Base-by-base conservation (phyloP, 2,888 invertebrate species). In the Microplitis deprimator region DNA sequence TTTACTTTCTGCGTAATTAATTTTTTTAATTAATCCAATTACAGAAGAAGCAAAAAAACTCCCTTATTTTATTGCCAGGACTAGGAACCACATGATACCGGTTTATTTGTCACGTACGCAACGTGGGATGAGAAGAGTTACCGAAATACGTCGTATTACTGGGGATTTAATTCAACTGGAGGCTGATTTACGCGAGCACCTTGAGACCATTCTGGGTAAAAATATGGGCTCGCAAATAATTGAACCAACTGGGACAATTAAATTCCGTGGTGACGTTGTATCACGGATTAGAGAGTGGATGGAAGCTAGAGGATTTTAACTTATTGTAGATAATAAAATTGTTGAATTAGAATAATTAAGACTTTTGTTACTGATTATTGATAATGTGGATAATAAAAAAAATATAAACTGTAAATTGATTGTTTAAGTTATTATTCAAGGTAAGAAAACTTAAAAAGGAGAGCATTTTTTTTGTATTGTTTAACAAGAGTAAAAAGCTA, bases 141-240 rank as follows among this genome's bases (percentile, higher is more conserved):
- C 97, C 0, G 83, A 89, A 38, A 90, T 98, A 1, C 92, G 90
- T 79, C 92, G 92, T 83, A 93, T 98, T 77, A 93, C 96, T 84
- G 98, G 98, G 1, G 95, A 98, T 87, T 96, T 98, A 84, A 97
- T 97, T 96, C 84, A 90, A 41, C 87, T 97, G 81, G 95, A 95
- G 83, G 91, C 92, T 61, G 95, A 95, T 81, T 86, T 97, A 62
- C 92, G 92, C 77, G 84, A 90, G 8, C 92, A 93, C 83, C 90
- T 97, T 62, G 91, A 94, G 87, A 85, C 91, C n/a, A 90, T 90
- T 65, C 89, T 91, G 68, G 88, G 91, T 0, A 90, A 91, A 77
- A 82, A 81, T 71, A 87, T 95, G 8, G 92, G 93, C 82, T 92
- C 93, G 6, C 93, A 94, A 85, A 93, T 96, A 2, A 94, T 96